phyloP scores from a whole-genome alignment of 1,140 invertebrate genomes.

The Saxidomus purpurata region DNA sequence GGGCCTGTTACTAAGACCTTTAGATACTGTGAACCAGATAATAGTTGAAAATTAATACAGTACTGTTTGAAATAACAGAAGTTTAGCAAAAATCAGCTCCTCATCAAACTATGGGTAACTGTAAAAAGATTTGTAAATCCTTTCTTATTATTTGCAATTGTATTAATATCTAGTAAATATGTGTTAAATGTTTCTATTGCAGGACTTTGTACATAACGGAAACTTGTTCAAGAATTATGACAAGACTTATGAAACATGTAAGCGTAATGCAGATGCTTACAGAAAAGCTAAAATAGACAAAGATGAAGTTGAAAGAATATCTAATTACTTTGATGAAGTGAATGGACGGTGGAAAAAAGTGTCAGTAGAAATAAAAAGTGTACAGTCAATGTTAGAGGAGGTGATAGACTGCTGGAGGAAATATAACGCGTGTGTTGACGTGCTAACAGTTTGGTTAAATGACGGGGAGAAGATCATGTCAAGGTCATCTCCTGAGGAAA shows the following conservation, averaged over 20 bases:
- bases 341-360: slow-evolving; percentile 96
- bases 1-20: too few species aligned
- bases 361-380: slow-evolving; percentile 95
- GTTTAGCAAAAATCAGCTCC: too few species aligned
- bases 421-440: slow-evolving; percentile 91
- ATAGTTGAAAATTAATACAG: too few species aligned
- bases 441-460: slow-evolving; percentile 93
- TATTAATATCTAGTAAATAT: too few species aligned
- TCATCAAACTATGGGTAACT: too few species aligned
- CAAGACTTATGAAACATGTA: slow-evolving; percentile 96
- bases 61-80: too few species aligned
- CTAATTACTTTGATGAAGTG: slow-evolving; percentile 94
- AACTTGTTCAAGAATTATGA: slow-evolving; percentile 98
- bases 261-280: slow-evolving; percentile 96
- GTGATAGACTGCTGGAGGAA: slow-evolving; percentile 95
- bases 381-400: slow-evolving; percentile 94
- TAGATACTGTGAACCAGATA: too few species aligned
- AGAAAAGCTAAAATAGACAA: slow-evolving; percentile 91
- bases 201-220: slow-evolving; percentile 92
- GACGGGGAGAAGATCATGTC: slow-evolving; percentile 92
- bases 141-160: too few species aligned
- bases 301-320: slow-evolving; percentile 92
- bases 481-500: slow-evolving; percentile 91
- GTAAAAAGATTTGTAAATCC: too few species aligned
- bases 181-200: slow-evolving; percentile 66